Percentiles rank a stretch among this genome's conserved stretches.
phyloP scores from a whole-genome alignment of 2,888 invertebrate species.

The Spisula subtruncata region DNA sequence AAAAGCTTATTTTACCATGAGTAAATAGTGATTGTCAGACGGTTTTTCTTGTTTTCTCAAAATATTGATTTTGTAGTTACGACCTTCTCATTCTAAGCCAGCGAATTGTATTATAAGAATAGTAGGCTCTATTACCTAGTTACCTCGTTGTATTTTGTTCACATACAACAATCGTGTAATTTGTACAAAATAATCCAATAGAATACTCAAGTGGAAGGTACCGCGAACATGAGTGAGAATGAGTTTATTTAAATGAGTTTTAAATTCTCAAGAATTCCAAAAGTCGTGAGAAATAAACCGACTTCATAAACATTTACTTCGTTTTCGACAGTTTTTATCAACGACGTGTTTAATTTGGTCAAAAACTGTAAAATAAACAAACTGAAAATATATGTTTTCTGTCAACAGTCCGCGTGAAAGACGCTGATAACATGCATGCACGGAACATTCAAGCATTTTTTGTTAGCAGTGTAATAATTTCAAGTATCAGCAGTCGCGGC shows the following conservation, averaged over 20 bases:
- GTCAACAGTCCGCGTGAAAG: not conserved
- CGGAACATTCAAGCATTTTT: not conserved
- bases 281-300: conserved; percentile 28
- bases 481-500: not conserved
- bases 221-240: not conserved
- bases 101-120: too few species aligned
- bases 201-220: not conserved
- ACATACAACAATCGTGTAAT: not conserved
- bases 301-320: not conserved
- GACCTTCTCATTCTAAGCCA: too few species aligned
- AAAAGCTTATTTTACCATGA: too few species aligned
- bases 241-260: conserved; percentile 30
- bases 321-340: not conserved
- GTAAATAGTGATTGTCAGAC: too few species aligned
- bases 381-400: not conserved
- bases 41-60: too few species aligned
- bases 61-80: too few species aligned
- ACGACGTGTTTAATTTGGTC: not conserved
- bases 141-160: too few species aligned
- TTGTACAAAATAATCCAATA: not conserved
- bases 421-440: not conserved
- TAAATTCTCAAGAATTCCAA: conserved; percentile 26
- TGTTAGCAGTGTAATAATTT: not conserved
- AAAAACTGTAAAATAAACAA: not conserved
- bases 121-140: too few species aligned